phyloP scores from a whole-genome alignment of 2,113 vertebrate genomes.

The Ariopsis seemanni region DNA sequence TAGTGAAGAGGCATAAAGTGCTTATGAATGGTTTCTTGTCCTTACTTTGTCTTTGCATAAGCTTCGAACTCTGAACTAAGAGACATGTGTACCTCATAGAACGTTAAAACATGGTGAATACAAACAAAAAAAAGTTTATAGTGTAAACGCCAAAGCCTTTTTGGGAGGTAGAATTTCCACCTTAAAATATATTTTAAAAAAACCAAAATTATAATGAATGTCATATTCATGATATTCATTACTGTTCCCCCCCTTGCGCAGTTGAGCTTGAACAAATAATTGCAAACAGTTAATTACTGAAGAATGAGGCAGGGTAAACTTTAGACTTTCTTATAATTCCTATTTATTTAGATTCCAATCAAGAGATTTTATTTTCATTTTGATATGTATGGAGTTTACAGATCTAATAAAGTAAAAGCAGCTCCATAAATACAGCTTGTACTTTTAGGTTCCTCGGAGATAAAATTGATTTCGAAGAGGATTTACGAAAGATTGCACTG shows the following conservation, averaged over 20 bases:
- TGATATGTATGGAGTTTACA: neutral
- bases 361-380: neutral
- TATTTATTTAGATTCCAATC: neutral
- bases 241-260: neutral
- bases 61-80: conserved; percentile 52
- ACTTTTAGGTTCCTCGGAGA: neutral
- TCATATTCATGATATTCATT: neutral
- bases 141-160: too few relatives aligned
- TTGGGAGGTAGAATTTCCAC: neutral
- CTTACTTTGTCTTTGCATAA: conserved; percentile 62
- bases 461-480: neutral
- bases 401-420: neutral
- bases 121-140: too few relatives aligned
- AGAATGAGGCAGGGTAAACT: neutral
- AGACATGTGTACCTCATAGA: conserved; percentile 49
- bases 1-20: conserved; percentile 61
- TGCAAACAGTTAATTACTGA: neutral
- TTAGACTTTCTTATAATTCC: neutral
- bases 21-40: conserved; percentile 72
- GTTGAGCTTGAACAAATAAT: neutral
- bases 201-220: neutral
- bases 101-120: neutral
- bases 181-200: neutral
- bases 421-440: neutral
- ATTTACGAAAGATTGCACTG: neutral